phyloP scores from a whole-genome alignment of 2,797 vertebrate genomes.

The Corythornis leucogaster region DNA sequence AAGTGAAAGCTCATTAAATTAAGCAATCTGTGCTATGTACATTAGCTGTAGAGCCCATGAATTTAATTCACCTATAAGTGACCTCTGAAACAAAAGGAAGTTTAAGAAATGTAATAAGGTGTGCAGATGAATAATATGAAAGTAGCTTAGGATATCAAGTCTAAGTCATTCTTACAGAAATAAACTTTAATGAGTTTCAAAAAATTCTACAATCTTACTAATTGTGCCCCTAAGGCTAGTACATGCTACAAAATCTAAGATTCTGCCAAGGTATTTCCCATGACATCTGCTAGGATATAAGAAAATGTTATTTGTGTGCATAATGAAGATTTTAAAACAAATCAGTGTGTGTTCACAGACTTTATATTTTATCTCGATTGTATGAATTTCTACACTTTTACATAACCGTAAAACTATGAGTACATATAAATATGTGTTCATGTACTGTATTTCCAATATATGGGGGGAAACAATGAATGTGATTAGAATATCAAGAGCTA shows the following conservation, averaged over 20 bases:
- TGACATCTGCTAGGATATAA: background rate
- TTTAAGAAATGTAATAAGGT: background rate
- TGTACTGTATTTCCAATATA: background rate
- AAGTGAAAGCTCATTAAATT: slow-evolving; percentile 3
- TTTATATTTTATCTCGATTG: background rate
- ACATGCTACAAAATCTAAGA: background rate
- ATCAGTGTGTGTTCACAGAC: background rate
- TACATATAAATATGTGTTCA: too few species aligned
- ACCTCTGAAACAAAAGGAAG: background rate
- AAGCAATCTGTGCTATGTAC: background rate
- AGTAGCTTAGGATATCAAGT: background rate
- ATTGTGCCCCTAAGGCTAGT: background rate
- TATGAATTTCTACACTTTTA: background rate
- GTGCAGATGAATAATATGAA: background rate
- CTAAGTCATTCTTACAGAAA: background rate
- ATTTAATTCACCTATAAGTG: background rate
- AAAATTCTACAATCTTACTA: background rate
- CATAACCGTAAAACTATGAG: background rate
- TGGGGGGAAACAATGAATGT: background rate
- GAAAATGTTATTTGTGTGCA: background rate
- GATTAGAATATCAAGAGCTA: background rate
- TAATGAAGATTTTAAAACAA: background rate
- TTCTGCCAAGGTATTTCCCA: background rate
- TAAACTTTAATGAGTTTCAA: background rate
- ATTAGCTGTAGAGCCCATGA: background rate